A percentile compares a stretch with the other conserved stretches of the same genome.
Evolutionary conservation across 2,113 vertebrate species (phyloP).

Genomic region (Tonatia bakeri): DNA sequence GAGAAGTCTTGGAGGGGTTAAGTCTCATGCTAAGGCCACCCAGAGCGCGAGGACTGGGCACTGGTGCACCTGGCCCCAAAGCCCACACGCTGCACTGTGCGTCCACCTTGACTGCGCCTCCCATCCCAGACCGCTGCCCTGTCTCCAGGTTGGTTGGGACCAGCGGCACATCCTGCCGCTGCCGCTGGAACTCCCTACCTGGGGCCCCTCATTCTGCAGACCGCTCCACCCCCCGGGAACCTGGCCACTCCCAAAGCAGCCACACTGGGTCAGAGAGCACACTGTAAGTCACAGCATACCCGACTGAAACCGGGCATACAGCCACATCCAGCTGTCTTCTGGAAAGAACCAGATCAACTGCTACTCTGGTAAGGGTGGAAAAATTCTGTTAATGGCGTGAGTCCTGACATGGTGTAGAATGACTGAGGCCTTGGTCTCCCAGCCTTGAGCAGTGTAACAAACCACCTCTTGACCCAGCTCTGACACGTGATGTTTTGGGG

Average conservation of each 20-base stretch:
- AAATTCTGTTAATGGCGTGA: neutral
- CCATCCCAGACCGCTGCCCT: fast-evolving
- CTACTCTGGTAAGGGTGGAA: neutral
- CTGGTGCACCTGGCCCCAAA: neutral
- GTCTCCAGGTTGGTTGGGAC: neutral
- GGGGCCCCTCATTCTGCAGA: neutral
- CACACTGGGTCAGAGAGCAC: neutral
- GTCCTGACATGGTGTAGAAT: neutral
- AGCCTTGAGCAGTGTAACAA: neutral
- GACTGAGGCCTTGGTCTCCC: neutral
- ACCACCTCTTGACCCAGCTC: neutral
- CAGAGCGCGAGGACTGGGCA: neutral
- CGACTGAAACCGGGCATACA: fast-evolving
- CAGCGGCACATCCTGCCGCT: neutral
- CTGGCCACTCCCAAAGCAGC: neutral
- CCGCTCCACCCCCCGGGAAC: neutral
- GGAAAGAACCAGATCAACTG: neutral
- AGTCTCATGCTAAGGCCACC: neutral
- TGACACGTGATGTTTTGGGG: neutral
- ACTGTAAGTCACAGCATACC: neutral
- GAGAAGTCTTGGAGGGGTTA: neutral
- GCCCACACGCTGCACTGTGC: fast-evolving
- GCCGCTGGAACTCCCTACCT: neutral
- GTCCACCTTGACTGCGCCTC: neutral
- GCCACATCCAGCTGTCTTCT: neutral